These are phyloP conservation scores for Calyptommatus sinebrachiatus DNA, from an alignment of 2,113 vertebrate species.

Conservation along the genomic window DNA sequence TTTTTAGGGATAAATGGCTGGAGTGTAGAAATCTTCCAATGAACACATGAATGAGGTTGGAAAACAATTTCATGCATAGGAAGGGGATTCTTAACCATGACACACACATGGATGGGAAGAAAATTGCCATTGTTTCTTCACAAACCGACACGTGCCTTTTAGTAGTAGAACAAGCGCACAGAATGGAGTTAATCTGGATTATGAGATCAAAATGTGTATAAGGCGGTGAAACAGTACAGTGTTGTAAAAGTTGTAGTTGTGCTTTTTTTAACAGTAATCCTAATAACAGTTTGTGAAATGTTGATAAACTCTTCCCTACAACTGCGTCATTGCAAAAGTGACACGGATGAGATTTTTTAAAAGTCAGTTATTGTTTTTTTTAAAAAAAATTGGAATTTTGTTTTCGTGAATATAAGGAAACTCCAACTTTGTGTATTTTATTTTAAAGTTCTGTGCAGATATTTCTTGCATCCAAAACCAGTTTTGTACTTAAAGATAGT, in stretches of 20 bases:
- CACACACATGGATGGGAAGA: slow-evolving; percentile 22
- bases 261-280: slow-evolving; percentile 13
- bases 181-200: slow-evolving; percentile 62
- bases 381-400: slow-evolving; percentile 30
- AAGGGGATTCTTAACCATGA: slow-evolving; percentile 36
- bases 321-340: slow-evolving; percentile 64
- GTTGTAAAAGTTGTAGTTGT: slow-evolving; percentile 70
- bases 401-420: not conserved
- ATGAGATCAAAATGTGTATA: slow-evolving; percentile 72
- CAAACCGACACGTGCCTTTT: slow-evolving; percentile 92
- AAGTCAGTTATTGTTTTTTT: not conserved
- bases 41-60: slow-evolving; percentile 16
- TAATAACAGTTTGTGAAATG: slow-evolving; percentile 59
- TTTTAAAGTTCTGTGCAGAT: not conserved
- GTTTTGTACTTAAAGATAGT: slow-evolving; percentile 1
- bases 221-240: slow-evolving; percentile 74
- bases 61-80: slow-evolving; percentile 35
- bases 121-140: slow-evolving; percentile 70
- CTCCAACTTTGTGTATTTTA: no score
- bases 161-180: slow-evolving; percentile 78
- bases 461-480: not conserved
- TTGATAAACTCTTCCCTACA: slow-evolving; percentile 64
- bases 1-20: slow-evolving; percentile 33
- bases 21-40: slow-evolving; percentile 24
- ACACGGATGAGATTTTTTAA: slow-evolving; percentile 41